Evolutionary conservation across 2,113 vertebrate genomes (phyloP).

Genomic region (Chinchilla lanigera): DNA sequence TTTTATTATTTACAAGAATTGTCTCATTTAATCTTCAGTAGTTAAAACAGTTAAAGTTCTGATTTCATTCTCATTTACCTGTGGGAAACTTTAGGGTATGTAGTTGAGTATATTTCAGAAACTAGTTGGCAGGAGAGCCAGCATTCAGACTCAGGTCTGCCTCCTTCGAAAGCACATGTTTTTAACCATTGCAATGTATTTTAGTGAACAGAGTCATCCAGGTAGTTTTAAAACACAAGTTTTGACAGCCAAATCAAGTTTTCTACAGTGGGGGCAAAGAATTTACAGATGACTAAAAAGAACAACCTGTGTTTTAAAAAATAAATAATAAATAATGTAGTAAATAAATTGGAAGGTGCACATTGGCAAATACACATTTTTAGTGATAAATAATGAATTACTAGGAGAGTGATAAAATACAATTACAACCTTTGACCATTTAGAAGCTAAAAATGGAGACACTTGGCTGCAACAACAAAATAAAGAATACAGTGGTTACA

Average conservation of each 20-base stretch:
- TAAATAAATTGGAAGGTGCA: background rate
- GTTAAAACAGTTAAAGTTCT: background rate
- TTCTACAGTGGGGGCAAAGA: background rate
- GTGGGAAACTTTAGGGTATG: background rate
- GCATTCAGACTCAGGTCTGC: background rate
- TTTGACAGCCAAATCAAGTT: conserved; percentile 20
- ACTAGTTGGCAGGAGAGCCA: background rate
- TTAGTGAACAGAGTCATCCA: background rate
- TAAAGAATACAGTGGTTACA: background rate
- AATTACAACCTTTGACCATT: background rate
- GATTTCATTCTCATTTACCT: background rate
- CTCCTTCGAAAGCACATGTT: background rate
- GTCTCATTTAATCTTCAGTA: conserved; percentile 4
- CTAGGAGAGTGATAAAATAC: background rate
- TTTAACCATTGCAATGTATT: background rate
- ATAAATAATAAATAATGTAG: background rate
- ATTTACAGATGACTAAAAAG: background rate
- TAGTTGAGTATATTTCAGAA: background rate
- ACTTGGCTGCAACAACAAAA: background rate
- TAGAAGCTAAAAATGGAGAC: background rate
- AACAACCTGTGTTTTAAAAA: background rate
- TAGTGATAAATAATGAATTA: background rate
- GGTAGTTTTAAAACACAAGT: background rate
- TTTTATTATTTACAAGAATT: background rate
- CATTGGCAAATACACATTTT: background rate